phyloP scores from a whole-genome alignment of 2,113 vertebrate species.

The Myanophis thanlyinensis region DNA sequence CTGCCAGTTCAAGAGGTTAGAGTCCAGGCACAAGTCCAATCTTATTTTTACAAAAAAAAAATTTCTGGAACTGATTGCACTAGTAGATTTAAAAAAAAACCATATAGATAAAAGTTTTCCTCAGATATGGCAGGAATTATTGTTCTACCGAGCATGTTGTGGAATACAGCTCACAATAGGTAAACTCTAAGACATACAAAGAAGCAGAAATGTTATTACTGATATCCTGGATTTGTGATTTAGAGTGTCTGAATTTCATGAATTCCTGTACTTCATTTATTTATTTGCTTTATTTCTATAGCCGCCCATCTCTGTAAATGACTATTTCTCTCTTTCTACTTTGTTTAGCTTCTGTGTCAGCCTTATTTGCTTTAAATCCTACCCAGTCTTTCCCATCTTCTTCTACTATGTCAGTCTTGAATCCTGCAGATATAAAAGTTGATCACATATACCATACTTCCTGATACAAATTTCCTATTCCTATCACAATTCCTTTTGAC shows the following conservation, averaged over 20 bases:
- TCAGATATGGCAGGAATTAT: not conserved
- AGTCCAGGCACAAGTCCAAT: conserved; percentile 48
- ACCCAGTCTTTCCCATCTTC: not conserved
- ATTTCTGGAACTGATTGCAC: conserved; percentile 35
- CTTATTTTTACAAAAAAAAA: conserved; percentile 41
- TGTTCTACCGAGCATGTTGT: not conserved
- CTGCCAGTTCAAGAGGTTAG: conserved; percentile 47
- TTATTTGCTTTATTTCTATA: not conserved
- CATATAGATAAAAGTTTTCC: conserved; percentile 11
- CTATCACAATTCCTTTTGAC: too few relatives aligned
- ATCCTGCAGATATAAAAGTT: not conserved
- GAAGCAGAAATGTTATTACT: not conserved
- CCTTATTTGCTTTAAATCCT: not conserved
- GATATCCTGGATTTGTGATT: not conserved
- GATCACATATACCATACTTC: not conserved
- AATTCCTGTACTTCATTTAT: not conserved
- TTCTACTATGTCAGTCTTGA: not conserved
- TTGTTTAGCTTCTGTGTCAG: not conserved
- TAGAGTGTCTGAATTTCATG: not conserved
- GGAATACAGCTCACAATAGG: not conserved
- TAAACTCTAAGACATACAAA: not conserved
- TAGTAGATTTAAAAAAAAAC: conserved; percentile 25
- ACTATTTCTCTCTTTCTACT: not conserved
- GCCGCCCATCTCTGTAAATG: not conserved
- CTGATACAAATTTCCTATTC: not conserved